phyloP scores from a whole-genome alignment of 1,140 invertebrate genomes.

The Vanessa tameamea region DNA sequence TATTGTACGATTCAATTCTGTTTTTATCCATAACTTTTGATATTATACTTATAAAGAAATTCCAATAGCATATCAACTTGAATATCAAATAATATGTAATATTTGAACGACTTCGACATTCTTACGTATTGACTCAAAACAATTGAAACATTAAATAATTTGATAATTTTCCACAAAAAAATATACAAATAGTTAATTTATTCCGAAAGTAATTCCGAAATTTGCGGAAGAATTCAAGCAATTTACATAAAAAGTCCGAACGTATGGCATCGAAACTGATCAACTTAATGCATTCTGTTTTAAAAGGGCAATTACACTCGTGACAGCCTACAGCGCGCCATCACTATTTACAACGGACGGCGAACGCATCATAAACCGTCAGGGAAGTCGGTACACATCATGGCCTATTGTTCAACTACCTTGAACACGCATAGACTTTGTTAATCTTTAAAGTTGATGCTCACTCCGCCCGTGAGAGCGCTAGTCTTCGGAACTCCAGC shows the following conservation, averaged over 20 bases:
- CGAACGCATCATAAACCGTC: conserved; percentile 17
- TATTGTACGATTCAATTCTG: no score
- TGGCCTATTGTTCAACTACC: conserved; percentile 23
- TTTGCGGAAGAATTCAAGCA: background rate
- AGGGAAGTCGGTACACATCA: conserved; percentile 21
- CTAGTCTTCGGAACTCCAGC: conserved; percentile 15
- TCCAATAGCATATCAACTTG: no score
- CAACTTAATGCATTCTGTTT: conserved; percentile 13
- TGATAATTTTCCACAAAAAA: no score
- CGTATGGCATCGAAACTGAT: background rate
- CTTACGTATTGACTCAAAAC: no score
- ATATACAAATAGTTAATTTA: no score
- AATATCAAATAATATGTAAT: no score
- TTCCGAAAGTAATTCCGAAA: background rate
- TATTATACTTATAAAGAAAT: no score
- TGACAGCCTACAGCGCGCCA: background rate
- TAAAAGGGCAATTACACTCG: conserved; percentile 22
- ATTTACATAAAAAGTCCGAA: background rate
- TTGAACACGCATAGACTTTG: conserved; percentile 18
- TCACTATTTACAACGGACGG: conserved; percentile 11
- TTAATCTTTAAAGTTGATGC: background rate
- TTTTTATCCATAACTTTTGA: no score
- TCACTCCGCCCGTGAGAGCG: conserved; percentile 16
- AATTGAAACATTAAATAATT: no score
- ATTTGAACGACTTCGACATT: no score